Evolutionary conservation across 2,888 invertebrate species (phyloP).

Genomic region (Ypsolopha scabrella): DNA sequence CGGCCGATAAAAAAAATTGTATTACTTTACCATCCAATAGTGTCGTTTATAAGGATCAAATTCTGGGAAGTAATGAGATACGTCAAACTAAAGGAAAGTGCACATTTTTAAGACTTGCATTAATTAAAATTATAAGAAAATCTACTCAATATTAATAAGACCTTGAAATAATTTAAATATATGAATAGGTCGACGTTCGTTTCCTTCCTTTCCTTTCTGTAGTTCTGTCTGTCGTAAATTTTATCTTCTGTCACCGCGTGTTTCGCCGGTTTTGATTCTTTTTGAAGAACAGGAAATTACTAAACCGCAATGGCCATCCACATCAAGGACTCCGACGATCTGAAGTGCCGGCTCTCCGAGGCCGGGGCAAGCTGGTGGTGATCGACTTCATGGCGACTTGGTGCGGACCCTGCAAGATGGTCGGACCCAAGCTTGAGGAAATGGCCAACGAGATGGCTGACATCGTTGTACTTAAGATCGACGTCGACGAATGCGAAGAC

Average conservation of each 20-base stretch:
- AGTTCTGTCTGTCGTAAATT: constrained; percentile 7
- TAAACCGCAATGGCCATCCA: constrained; percentile 54
- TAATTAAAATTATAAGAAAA: too few species aligned
- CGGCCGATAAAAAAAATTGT: too few species aligned
- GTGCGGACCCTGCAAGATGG: constrained; percentile 94
- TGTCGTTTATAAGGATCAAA: too few species aligned
- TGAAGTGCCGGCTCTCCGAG: constrained; percentile 75
- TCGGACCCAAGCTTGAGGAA: constrained; percentile 84
- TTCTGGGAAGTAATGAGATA: too few species aligned
- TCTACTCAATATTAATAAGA: too few species aligned
- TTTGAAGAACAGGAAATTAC: constrained; percentile 8
- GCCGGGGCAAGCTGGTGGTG: constrained; percentile 86
- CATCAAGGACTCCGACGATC: constrained; percentile 73
- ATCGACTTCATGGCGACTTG: constrained; percentile 93
- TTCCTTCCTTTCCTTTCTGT: neutral
- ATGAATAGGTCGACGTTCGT: constrained; percentile 37
- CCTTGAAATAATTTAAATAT: too few species aligned
- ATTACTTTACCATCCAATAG: too few species aligned
- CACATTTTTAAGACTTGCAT: too few species aligned
- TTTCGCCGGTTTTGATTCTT: constrained; percentile 29
- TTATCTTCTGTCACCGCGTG: constrained; percentile 32
- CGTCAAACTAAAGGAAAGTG: too few species aligned
- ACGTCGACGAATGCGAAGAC: constrained; percentile 90
- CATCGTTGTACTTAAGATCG: constrained; percentile 75
- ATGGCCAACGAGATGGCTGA: constrained; percentile 72